phyloP scores from a whole-genome alignment of 2,113 vertebrate genomes.

The Vulpes ferrilata region DNA sequence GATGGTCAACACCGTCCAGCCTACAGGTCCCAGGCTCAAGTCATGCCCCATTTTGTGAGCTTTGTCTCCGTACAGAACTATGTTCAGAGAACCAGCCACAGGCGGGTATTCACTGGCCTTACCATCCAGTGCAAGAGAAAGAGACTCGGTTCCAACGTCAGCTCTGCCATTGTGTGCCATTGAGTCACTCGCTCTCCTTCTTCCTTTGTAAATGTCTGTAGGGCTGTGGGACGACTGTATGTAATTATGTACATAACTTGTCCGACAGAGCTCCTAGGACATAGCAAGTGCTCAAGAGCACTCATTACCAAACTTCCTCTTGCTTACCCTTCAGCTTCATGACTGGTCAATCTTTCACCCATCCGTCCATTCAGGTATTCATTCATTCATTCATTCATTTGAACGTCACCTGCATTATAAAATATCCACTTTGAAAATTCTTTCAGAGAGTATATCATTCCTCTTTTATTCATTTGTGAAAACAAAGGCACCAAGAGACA shows the following conservation, averaged over 20 bases:
- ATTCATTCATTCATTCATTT: background rate
- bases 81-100: background rate
- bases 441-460: background rate
- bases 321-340: background rate
- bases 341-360: background rate
- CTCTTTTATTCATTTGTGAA: background rate
- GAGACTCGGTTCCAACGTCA: background rate
- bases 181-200: background rate
- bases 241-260: background rate
- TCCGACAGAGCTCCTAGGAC: background rate
- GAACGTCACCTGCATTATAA: background rate
- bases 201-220: background rate
- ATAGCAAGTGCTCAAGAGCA: background rate
- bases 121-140: background rate
- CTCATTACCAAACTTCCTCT: background rate
- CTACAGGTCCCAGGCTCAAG: background rate
- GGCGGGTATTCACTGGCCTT: background rate
- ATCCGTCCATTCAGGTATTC: background rate
- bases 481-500: background rate
- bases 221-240: too few relatives aligned
- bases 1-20: background rate
- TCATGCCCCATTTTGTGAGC: background rate
- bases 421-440: background rate
- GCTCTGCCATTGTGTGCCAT: background rate
- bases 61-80: background rate